Conservation (phyloP, 2,888 invertebrate species). For the Balanococcus diminutus region DNA sequence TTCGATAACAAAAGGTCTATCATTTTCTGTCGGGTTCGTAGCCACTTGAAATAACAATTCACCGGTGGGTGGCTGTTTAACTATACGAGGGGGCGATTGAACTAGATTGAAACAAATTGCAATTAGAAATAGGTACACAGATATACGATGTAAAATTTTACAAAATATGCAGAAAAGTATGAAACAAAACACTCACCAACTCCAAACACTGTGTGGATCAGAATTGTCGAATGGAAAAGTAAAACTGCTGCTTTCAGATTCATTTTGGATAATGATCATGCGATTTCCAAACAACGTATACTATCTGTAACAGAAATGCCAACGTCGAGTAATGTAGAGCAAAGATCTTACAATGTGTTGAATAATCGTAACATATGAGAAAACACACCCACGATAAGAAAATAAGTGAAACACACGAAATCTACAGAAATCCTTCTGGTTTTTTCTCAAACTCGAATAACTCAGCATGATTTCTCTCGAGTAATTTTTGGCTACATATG, state of each 20-base stretch:
- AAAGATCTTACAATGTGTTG: background rate
- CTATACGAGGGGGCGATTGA: slow-evolving; percentile 83
- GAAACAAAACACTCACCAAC: slow-evolving; percentile 4
- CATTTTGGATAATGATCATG: slow-evolving; percentile 2
- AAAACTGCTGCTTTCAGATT: background rate
- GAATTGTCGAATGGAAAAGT: background rate
- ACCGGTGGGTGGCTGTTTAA: slow-evolving; percentile 89
- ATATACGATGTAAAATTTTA: background rate
- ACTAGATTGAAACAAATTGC: background rate
- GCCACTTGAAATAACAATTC: slow-evolving; percentile 91
- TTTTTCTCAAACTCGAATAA: background rate
- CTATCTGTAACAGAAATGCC: background rate
- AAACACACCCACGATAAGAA: slow-evolving; percentile 13
- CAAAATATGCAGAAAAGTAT: background rate
- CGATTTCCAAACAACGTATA: slow-evolving; percentile 8
- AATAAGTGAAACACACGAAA: background rate
- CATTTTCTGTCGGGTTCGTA: slow-evolving; percentile 77
- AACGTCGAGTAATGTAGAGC: background rate
- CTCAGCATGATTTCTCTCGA: no score
- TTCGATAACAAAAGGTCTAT: slow-evolving; percentile 93
- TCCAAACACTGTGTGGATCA: background rate
- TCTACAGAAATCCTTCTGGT: background rate
- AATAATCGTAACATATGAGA: background rate
- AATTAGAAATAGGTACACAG: background rate
- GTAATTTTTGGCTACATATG: no score